phyloP scores from a whole-genome alignment of 2,888 invertebrate genomes.

The Papilio elwesi region DNA sequence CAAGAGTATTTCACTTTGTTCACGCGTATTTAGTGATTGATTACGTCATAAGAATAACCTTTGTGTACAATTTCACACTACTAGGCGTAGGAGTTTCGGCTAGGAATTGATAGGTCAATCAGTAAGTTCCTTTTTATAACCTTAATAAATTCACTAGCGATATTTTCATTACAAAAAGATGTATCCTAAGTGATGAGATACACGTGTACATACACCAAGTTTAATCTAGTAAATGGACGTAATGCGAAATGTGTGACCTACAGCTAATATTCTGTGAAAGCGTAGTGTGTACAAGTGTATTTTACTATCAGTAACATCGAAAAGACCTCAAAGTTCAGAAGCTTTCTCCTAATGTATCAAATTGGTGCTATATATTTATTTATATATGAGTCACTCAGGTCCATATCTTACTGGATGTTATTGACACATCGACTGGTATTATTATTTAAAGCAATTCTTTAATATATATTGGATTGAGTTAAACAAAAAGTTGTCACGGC shows the following conservation, averaged over 20 bases:
- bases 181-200: neutral
- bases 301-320: conserved; percentile 14
- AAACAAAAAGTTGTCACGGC: too few relatives aligned
- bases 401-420: neutral
- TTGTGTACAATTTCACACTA: neutral
- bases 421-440: too few relatives aligned
- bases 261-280: conserved; percentile 24
- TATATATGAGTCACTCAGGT: neutral
- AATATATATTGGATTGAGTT: too few relatives aligned
- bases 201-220: neutral
- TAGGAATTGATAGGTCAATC: too few relatives aligned
- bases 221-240: conserved; percentile 32
- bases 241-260: neutral
- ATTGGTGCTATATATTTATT: conserved; percentile 3
- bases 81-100: too few relatives aligned
- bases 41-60: too few relatives aligned
- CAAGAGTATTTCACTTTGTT: neutral
- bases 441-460: too few relatives aligned
- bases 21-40: neutral
- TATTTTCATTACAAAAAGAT: neutral
- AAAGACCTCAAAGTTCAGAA: conserved; percentile 1
- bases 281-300: neutral
- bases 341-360: conserved; percentile 2
- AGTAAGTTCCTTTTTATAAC: neutral
- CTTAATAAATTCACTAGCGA: neutral